Evolutionary conservation across 2,113 vertebrate species (phyloP).

Genomic region (Mystacornis crossleyi): DNA sequence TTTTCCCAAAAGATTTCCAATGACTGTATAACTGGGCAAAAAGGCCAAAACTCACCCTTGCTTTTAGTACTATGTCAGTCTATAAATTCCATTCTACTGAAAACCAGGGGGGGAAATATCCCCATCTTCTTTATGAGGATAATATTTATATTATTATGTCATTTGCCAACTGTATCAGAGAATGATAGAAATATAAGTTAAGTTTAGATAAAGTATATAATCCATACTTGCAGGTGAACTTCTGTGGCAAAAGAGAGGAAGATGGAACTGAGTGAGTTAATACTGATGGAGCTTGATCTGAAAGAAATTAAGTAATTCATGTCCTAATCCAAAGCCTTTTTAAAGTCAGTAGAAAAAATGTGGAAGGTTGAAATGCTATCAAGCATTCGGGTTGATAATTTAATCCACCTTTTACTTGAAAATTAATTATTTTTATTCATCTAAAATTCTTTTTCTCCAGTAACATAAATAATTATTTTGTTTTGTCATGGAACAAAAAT

Average conservation of each 20-base stretch:
- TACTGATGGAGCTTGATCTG: not conserved
- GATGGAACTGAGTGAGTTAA: not conserved
- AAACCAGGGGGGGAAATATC: not conserved
- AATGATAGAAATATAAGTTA: not conserved
- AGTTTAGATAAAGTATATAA: not conserved
- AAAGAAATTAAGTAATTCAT: not conserved
- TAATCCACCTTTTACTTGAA: not conserved
- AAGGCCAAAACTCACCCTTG: not conserved
- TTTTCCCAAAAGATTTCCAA: not conserved
- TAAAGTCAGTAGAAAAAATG: not conserved
- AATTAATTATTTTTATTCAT: not conserved
- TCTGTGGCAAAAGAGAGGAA: not conserved
- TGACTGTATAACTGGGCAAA: not conserved
- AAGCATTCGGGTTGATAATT: not conserved
- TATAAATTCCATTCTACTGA: not conserved
- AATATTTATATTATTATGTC: not conserved
- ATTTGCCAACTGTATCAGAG: not conserved
- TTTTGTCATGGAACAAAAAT: not conserved
- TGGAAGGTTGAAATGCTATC: not conserved
- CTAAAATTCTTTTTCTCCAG: not conserved
- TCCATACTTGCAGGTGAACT: not conserved
- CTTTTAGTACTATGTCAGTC: not conserved
- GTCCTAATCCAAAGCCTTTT: not conserved
- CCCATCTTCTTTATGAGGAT: not conserved
- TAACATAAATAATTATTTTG: not conserved